Evolutionary conservation across 1,140 invertebrate species (phyloP).

Genomic region (Ooceraea biroi): DNA sequence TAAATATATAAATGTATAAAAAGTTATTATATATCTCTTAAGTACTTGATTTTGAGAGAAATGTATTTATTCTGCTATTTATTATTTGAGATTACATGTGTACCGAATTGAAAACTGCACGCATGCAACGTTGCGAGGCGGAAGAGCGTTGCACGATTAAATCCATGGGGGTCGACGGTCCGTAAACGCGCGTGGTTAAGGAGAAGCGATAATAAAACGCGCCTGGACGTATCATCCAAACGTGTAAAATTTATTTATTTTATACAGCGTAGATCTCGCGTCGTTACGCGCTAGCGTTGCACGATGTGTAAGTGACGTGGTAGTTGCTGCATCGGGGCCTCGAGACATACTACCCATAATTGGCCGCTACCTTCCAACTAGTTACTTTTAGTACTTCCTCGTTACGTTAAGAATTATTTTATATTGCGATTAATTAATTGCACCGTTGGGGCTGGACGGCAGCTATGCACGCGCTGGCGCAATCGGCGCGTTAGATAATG

Average conservation of each 20-base stretch:
- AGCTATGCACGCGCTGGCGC: conserved; percentile 1
- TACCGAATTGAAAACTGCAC: neutral
- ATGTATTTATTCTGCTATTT: no score
- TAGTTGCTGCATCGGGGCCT: neutral
- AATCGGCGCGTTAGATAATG: conserved; percentile 38
- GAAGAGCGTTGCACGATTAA: conserved; percentile 20
- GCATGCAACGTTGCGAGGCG: neutral
- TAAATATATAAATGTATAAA: no score
- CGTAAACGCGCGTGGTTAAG: neutral
- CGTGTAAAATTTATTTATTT: conserved; percentile 42
- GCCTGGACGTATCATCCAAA: neutral
- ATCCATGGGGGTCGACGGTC: neutral
- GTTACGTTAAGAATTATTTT: conserved; percentile 68
- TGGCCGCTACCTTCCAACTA: conserved; percentile 32
- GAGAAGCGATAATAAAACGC: conserved; percentile 10
- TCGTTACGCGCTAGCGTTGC: conserved; percentile 6
- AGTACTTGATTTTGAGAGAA: no score
- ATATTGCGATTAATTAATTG: conserved; percentile 71
- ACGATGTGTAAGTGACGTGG: neutral
- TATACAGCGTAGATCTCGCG: neutral
- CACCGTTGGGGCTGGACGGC: neutral
- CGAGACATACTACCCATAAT: conserved; percentile 8
- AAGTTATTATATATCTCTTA: no score
- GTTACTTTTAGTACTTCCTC: conserved; percentile 68
- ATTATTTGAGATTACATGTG: neutral